phyloP scores from a whole-genome alignment of 2,113 vertebrate genomes.

The Plecotus auritus region DNA sequence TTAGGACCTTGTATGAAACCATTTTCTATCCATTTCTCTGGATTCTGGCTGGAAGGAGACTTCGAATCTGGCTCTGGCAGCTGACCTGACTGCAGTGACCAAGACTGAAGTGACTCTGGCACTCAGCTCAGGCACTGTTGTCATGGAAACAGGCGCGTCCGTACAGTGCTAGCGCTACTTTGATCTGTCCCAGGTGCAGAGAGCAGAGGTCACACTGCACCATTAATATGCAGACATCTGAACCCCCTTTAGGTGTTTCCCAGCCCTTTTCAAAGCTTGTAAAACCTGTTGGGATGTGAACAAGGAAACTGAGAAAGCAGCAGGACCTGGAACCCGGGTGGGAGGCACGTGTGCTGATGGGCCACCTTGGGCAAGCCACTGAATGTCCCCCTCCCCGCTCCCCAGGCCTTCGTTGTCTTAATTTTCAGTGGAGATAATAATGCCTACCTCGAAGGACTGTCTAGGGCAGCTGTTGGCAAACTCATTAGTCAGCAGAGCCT shows the following conservation, averaged over 20 bases:
- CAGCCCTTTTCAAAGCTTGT: slow-evolving; percentile 30
- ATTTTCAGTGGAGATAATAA: background rate
- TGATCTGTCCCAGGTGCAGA: slow-evolving; percentile 57
- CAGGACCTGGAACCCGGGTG: background rate
- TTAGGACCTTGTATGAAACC: background rate
- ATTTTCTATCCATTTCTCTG: background rate
- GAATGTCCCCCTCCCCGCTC: too few species aligned
- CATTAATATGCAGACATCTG: slow-evolving; percentile 21
- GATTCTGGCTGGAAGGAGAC: background rate
- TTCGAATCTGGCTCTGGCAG: slow-evolving; percentile 8
- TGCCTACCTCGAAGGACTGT: background rate
- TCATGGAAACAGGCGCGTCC: background rate
- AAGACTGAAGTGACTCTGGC: background rate
- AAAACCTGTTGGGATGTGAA: slow-evolving; percentile 14
- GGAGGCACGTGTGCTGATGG: background rate
- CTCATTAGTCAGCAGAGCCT: too few species aligned
- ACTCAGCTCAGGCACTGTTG: background rate
- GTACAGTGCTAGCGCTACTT: background rate
- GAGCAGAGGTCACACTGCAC: background rate
- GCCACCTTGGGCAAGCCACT: background rate
- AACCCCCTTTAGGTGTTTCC: background rate
- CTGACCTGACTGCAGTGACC: background rate
- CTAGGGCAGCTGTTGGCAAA: too few species aligned
- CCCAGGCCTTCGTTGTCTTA: background rate
- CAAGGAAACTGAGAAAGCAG: slow-evolving; percentile 38